Conservation (phyloP, 2,797 vertebrate genomes). For the Neoniphon sammara region DNA sequence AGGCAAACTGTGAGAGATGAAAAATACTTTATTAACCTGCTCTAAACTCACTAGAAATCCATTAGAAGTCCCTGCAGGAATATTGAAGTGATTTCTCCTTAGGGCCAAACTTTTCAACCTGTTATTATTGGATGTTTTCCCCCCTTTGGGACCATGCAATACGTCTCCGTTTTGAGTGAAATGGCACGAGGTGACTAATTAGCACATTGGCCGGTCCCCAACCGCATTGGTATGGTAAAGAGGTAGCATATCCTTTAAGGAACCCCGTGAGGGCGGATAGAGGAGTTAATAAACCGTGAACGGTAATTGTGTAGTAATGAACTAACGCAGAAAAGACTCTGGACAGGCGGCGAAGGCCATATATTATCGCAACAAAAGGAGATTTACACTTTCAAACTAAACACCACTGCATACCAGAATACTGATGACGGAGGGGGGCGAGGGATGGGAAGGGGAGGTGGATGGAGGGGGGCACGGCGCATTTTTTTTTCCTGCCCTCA, state of each 20-base stretch:
- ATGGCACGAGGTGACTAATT: slow-evolving; percentile 96
- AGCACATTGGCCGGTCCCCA: slow-evolving; percentile 92
- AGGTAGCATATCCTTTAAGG: slow-evolving; percentile 87
- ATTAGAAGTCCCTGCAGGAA: not conserved
- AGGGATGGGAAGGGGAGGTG: no score
- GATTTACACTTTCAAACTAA: slow-evolving; percentile 99
- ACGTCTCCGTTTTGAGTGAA: slow-evolving; percentile 85
- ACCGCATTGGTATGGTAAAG: slow-evolving; percentile 93
- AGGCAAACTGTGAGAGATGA: not conserved
- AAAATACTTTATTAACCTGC: not conserved
- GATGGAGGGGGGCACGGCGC: slow-evolving; percentile 53
- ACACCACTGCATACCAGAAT: slow-evolving; percentile 96
- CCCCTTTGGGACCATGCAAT: slow-evolving; percentile 59
- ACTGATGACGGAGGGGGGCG: slow-evolving; percentile 85
- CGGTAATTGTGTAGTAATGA: slow-evolving; percentile 99
- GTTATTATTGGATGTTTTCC: slow-evolving; percentile 59
- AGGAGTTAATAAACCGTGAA: slow-evolving; percentile 99
- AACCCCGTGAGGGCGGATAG: slow-evolving; percentile 89
- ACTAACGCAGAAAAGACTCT: slow-evolving; percentile 98
- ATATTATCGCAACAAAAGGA: slow-evolving; percentile 98
- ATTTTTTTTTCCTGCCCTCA: slow-evolving; percentile 82
- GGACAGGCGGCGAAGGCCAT: slow-evolving; percentile 98
- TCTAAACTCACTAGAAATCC: not conserved
- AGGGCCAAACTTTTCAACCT: slow-evolving; percentile 24
- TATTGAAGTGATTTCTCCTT: slow-evolving; percentile 18